phyloP scores from a whole-genome alignment of 1,140 invertebrate genomes.

The Phortica variegata region DNA sequence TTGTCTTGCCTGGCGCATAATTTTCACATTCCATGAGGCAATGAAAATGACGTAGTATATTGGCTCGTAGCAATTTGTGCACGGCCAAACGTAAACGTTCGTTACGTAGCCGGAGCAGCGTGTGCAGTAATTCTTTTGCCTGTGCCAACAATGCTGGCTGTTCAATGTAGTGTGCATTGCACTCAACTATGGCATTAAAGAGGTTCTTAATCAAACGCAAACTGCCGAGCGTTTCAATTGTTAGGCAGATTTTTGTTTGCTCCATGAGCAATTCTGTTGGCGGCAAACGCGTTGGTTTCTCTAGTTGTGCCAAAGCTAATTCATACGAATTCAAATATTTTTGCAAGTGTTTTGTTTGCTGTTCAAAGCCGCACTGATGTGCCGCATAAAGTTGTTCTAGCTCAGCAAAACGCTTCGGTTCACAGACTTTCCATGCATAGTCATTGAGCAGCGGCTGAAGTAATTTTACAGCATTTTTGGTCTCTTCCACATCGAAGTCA shows the following conservation, averaged over 20 bases:
- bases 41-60: slow-evolving; percentile 31
- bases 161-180: slow-evolving; percentile 13
- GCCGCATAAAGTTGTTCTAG: no score
- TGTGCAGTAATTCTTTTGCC: slow-evolving; percentile 25
- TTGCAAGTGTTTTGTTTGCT: slow-evolving; percentile 5
- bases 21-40: slow-evolving; percentile 26
- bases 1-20: slow-evolving; percentile 28
- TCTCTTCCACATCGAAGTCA: not conserved
- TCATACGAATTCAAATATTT: not conserved
- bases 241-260: slow-evolving; percentile 18
- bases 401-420: no score
- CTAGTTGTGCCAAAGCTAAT: slow-evolving; percentile 17
- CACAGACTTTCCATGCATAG: slow-evolving; percentile 13
- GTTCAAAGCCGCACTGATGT: not conserved
- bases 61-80: slow-evolving; percentile 16
- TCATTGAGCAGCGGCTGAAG: slow-evolving; percentile 18
- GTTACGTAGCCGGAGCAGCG: slow-evolving; percentile 24
- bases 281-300: not conserved
- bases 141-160: slow-evolving; percentile 12
- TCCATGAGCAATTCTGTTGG: slow-evolving; percentile 4
- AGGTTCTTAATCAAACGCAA: slow-evolving; percentile 19
- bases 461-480: not conserved
- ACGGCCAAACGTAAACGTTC: slow-evolving; percentile 7
- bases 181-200: slow-evolving; percentile 27
- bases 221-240: slow-evolving; percentile 31